Evolutionary conservation across 2,888 invertebrate genomes (phyloP).

Genomic region (Tetropium fuscum): DNA sequence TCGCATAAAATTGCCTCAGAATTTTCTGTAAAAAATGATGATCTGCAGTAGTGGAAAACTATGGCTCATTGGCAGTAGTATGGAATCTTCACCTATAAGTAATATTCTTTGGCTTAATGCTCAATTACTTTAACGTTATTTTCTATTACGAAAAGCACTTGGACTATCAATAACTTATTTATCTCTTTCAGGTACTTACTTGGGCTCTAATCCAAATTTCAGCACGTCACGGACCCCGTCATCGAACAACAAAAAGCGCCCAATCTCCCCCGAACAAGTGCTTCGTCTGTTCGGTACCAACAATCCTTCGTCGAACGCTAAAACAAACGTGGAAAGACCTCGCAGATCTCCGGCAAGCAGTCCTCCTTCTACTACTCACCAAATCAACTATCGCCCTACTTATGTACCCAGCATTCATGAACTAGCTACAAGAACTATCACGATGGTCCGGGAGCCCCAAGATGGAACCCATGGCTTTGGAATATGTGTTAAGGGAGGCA

Average conservation of each 20-base stretch:
- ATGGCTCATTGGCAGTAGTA: no score
- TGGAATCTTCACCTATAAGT: no score
- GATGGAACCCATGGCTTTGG: slow-evolving; percentile 88
- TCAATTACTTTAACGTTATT: no score
- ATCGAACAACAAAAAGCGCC: slow-evolving; percentile 77
- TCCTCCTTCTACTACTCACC: slow-evolving; percentile 68
- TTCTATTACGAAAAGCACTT: no score
- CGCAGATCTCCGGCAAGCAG: slow-evolving; percentile 78
- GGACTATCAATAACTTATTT: no score
- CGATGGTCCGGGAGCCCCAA: slow-evolving; percentile 85
- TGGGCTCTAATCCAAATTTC: slow-evolving; percentile 75
- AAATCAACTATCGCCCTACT: slow-evolving; percentile 50
- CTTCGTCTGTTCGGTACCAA: slow-evolving; percentile 61
- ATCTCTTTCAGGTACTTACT: slow-evolving; percentile 72
- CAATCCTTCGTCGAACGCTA: slow-evolving; percentile 42
- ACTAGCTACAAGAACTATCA: slow-evolving; percentile 84
- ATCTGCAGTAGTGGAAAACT: no score
- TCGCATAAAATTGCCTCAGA: no score
- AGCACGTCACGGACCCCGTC: slow-evolving; percentile 54
- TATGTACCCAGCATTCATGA: slow-evolving; percentile 77
- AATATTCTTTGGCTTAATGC: no score
- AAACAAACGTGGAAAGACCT: slow-evolving; percentile 50
- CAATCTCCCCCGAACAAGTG: slow-evolving; percentile 86
- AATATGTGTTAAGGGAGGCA: slow-evolving; percentile 92
- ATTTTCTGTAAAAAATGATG: no score